Evolutionary conservation across 2,797 vertebrate species (phyloP).

Genomic region (Aldrovandia affinis): DNA sequence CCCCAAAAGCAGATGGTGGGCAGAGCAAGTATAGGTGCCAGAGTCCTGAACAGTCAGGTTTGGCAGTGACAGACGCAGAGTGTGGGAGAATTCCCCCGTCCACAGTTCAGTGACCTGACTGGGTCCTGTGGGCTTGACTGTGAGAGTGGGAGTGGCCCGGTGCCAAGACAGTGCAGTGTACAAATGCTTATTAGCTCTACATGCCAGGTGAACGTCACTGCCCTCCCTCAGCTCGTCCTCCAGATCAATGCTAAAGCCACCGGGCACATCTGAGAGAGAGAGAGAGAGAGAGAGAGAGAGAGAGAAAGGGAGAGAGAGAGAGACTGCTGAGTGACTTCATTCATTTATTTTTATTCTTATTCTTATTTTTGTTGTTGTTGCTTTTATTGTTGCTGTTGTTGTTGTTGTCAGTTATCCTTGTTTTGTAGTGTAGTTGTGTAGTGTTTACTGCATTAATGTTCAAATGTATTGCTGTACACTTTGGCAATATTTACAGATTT

Average conservation of each 20-base stretch:
- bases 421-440: no score
- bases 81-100: constrained; percentile 76
- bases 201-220: constrained; percentile 84
- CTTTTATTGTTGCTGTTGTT: no score
- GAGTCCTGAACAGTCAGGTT: constrained; percentile 83
- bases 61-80: constrained; percentile 76
- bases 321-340: not conserved
- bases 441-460: no score
- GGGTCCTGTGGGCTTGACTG: constrained; percentile 51
- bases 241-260: constrained; percentile 81
- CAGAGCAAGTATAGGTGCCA: constrained; percentile 86
- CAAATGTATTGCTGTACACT: no score
- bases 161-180: constrained; percentile 86
- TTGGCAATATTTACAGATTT: no score
- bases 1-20: constrained; percentile 79
- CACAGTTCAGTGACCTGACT: constrained; percentile 58
- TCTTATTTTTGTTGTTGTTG: no score
- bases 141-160: constrained; percentile 59
- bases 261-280: constrained; percentile 78
- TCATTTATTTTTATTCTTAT: no score
- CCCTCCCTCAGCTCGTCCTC: constrained; percentile 84
- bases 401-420: no score
- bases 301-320: not conserved
- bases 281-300: constrained; percentile 27
- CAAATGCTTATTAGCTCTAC: constrained; percentile 87